Percentiles rank a stretch among this genome's conserved stretches.
phyloP scores from a whole-genome alignment of 1,140 invertebrate species.

The Plutomurus gul region DNA sequence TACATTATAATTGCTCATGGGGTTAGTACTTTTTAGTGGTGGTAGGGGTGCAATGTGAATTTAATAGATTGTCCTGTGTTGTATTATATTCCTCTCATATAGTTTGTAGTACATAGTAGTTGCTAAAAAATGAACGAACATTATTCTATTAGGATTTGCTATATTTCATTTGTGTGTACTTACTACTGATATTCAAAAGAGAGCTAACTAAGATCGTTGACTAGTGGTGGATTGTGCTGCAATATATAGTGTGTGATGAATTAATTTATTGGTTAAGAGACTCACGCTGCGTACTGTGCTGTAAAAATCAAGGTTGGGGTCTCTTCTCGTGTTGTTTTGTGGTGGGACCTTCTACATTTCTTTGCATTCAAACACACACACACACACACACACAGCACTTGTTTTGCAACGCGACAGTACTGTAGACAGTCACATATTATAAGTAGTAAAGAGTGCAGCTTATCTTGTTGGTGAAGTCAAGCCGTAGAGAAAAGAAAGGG shows the following conservation, averaged over 20 bases:
- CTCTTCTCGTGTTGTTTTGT: neutral
- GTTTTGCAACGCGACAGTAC: no score
- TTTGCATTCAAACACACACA: no score
- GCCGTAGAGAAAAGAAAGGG: conserved; percentile 15
- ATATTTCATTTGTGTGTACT: no score
- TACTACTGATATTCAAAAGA: no score
- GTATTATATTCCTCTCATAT: neutral
- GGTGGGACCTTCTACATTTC: neutral
- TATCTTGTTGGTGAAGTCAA: neutral
- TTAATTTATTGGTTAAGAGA: conserved; percentile 21
- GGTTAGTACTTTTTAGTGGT: no score
- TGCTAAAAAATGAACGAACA: no score
- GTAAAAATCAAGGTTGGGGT: conserved; percentile 27
- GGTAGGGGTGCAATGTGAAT: neutral
- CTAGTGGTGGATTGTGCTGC: no score
- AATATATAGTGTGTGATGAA: neutral
- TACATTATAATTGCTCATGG: conserved; percentile 7
- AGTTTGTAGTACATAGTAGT: neutral
- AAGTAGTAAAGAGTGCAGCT: no score
- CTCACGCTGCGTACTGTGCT: conserved; percentile 10
- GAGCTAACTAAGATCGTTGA: no score
- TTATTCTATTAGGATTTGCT: no score
- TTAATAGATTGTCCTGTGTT: neutral
- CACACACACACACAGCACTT: no score
- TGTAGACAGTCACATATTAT: no score